Percentiles rank a stretch among this genome's conserved stretches.
These are phyloP conservation scores for Poecile atricapillus DNA, from an alignment of 2,113 vertebrate genomes.

Conservation along the genomic window DNA sequence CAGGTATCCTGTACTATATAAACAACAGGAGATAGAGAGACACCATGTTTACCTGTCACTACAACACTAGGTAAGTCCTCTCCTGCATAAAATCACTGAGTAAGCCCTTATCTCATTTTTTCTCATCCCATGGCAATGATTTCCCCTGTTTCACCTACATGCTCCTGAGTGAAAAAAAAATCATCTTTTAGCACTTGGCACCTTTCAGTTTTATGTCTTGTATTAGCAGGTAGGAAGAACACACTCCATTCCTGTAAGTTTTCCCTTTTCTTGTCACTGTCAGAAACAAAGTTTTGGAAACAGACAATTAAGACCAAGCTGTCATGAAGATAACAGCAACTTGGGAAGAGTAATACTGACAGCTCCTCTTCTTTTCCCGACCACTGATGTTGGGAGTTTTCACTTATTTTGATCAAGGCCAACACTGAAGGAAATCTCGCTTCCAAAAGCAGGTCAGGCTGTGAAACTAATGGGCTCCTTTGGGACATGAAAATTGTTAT, in stretches of 20 bases:
- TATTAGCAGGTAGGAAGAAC: background rate
- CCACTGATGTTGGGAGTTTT: slow-evolving; percentile 8
- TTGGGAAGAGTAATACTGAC: background rate
- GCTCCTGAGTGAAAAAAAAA: background rate
- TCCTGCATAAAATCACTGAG: background rate
- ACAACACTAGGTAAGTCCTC: background rate
- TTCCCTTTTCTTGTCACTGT: background rate
- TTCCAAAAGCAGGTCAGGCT: slow-evolving; percentile 45
- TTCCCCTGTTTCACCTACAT: background rate
- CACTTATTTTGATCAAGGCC: slow-evolving; percentile 37
- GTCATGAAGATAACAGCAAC: background rate
- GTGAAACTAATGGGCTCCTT: slow-evolving; percentile 51
- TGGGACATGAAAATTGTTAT: background rate
- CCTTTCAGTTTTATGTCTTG: background rate
- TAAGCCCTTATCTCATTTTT: background rate
- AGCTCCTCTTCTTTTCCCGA: slow-evolving; percentile 5
- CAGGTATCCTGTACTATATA: background rate
- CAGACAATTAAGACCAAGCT: slow-evolving; percentile 3
- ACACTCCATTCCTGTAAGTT: background rate
- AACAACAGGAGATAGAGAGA: background rate
- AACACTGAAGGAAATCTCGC: background rate
- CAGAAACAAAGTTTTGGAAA: slow-evolving; percentile 24
- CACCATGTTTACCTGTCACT: background rate
- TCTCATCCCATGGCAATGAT: background rate
- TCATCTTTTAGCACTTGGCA: background rate